Percentiles rank a stretch among this genome's conserved stretches.
These are phyloP conservation scores for Erythrocercus mccallii DNA, from an alignment of 2,113 vertebrate species.

Conservation along the genomic window DNA sequence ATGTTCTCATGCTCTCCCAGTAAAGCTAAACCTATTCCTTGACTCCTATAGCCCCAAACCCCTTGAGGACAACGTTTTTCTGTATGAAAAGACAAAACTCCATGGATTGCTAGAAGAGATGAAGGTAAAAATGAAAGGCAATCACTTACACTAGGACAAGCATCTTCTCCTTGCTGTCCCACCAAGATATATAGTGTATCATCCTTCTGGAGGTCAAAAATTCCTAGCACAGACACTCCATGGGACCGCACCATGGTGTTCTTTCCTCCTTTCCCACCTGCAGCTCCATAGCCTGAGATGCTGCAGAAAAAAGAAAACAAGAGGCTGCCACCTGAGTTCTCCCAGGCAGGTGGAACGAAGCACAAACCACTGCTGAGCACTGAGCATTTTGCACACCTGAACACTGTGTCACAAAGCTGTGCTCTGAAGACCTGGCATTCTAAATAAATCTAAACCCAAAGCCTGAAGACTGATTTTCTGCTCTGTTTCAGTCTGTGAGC, in stretches of 20 bases:
- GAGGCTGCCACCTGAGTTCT: background rate
- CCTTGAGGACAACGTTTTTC: background rate
- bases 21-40: background rate
- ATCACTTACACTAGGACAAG: constrained; percentile 90
- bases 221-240: constrained; percentile 86
- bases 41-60: background rate
- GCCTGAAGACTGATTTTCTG: background rate
- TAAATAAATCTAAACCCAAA: background rate
- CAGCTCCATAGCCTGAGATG: constrained; percentile 91
- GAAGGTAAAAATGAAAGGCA: background rate
- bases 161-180: constrained; percentile 93
- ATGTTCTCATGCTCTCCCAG: background rate
- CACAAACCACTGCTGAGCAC: background rate
- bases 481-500: background rate
- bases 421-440: background rate
- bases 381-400: background rate
- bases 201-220: constrained; percentile 87
- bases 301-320: constrained; percentile 70
- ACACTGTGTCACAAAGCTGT: background rate
- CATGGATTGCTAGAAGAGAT: background rate
- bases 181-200: constrained; percentile 90
- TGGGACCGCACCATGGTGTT: constrained; percentile 85
- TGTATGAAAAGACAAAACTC: background rate
- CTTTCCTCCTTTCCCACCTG: constrained; percentile 91
- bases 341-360: background rate